These are phyloP conservation scores for Littorina saxatilis DNA, from an alignment of 1,140 invertebrate species.

Conservation along the genomic window DNA sequence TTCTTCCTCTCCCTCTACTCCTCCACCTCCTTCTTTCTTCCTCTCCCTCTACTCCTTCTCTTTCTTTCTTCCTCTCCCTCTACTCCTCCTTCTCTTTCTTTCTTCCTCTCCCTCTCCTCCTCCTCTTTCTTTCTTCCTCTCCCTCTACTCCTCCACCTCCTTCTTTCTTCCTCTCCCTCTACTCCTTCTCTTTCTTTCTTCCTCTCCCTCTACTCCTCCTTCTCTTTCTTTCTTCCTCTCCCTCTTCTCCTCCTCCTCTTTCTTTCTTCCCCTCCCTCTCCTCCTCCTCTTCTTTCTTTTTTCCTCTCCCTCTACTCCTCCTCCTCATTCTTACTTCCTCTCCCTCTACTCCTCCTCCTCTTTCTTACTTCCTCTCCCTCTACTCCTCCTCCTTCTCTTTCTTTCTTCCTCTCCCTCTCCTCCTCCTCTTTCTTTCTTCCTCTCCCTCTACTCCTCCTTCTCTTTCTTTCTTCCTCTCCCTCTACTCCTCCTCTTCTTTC, in stretches of 20 bases:
- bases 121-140: background rate
- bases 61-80: background rate
- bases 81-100: background rate
- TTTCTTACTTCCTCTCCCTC: background rate
- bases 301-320: background rate
- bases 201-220: background rate
- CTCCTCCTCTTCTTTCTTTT: conserved; percentile 7
- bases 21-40: background rate
- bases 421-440: no score
- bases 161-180: background rate
- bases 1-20: background rate
- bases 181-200: background rate
- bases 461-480: no score
- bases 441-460: no score
- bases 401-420: no score
- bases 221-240: background rate
- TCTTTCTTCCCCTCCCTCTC: background rate
- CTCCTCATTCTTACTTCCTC: background rate
- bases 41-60: background rate
- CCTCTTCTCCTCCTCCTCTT: conserved; percentile 6
- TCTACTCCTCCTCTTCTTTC: no score
- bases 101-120: conserved; percentile 6
- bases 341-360: background rate
- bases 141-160: background rate
- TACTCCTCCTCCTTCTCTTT: background rate